Evolutionary conservation across 2,113 vertebrate species (phyloP), one percentile per base, ranked within the genome.

Genomic region (Pao palembangensis): DNA sequence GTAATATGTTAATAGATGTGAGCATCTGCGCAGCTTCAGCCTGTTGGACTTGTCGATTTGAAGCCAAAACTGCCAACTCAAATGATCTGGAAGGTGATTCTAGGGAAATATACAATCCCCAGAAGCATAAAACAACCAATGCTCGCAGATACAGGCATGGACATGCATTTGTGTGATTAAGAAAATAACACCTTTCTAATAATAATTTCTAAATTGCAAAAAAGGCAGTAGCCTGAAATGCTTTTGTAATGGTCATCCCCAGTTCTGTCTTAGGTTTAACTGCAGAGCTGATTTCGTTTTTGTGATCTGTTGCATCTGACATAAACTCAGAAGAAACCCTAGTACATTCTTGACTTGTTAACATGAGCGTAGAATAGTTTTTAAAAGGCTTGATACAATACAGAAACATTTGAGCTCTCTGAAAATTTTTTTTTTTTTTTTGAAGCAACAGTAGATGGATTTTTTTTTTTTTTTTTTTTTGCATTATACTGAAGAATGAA

Each of bases 21-120:
- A 69, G 51, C 75, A 68, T 69, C 49, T 77, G 64, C 68, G 71
- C 55, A 18, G 55, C 47, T 69, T 56, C 64, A 62, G 64, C 64
- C 46, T 34, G 58, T 67, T 3, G 16, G 50, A 55, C 17, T 18
- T 61, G 34, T 1, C 10, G 11, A 38, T 38, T 38, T 38, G 1
- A 38, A 38, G 28, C 56, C 28, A 5, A 66, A 69, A 12, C 54
- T 14, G 46, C 55, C 49, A 46, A 13, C 8, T 60, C 41, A 20
- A 58, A 64, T 17, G 17, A 55, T 43, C 54, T 6, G 12, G 10
- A 69, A 56, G 28, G 34, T 16, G 41, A 60, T 43, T 64, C 21
- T 17, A 11, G 23, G 42, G 1, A 23, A 69, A 4, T 51, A 38
- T 43, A 38, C 48, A 43, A 18, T 7, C 25, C n/a, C 1, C 0